Percentiles rank a stretch among this genome's conserved stretches.
phyloP scores from a whole-genome alignment of 2,797 vertebrate species.

The Leptatherina wallacei region DNA sequence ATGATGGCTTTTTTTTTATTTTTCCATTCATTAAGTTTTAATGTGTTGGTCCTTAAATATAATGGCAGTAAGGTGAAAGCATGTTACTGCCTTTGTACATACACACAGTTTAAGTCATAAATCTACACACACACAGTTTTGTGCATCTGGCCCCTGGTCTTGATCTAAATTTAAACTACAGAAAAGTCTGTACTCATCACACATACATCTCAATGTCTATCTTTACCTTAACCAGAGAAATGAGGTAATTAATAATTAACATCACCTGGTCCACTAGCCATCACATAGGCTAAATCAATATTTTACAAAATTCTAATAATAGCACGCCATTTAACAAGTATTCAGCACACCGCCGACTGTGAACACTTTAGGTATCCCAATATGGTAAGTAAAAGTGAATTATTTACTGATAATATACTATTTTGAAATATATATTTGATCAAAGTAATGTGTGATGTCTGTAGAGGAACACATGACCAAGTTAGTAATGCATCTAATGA shows the following conservation, averaged over 20 bases:
- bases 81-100: not conserved
- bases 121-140: not conserved
- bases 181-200: conserved; percentile 6
- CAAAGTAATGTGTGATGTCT: not conserved
- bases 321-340: conserved; percentile 32
- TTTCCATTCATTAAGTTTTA: not conserved
- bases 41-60: not conserved
- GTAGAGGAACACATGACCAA: not conserved
- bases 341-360: conserved; percentile 11
- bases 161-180: conserved; percentile 2
- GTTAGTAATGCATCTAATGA: not conserved
- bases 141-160: not conserved
- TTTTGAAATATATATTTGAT: not conserved
- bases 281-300: conserved; percentile 64
- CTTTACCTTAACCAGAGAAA: conserved; percentile 63
- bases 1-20: not conserved
- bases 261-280: conserved; percentile 36
- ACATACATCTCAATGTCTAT: conserved; percentile 33
- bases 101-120: not conserved
- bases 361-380: not conserved
- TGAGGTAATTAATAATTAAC: conserved; percentile 69
- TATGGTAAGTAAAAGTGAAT: not conserved
- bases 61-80: not conserved
- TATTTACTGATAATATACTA: not conserved
- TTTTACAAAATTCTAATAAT: conserved; percentile 62